A percentile compares a stretch with the other conserved stretches of the same genome.
These are phyloP conservation scores for Microctonus brassicae DNA, from an alignment of 2,888 invertebrate genomes.

Conservation along the genomic window DNA sequence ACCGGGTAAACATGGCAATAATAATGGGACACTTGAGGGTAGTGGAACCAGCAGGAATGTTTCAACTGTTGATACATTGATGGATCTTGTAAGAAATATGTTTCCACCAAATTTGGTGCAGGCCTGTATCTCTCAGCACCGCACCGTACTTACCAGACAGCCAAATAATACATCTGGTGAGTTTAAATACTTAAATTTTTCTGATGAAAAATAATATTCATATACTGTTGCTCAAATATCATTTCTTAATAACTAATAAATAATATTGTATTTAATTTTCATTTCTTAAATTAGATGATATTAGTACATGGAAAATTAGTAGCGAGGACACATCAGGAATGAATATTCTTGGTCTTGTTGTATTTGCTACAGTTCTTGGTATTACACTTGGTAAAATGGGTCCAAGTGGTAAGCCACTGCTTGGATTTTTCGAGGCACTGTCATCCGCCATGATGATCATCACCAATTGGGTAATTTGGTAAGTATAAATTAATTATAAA, in stretches of 20 bases:
- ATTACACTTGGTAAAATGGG: constrained; percentile 92
- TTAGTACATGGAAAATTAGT: constrained; percentile 76
- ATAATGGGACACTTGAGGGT: constrained; percentile 66
- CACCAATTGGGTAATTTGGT: constrained; percentile 97
- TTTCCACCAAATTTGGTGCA: constrained; percentile 93
- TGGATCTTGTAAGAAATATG: constrained; percentile 94
- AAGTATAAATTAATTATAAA: constrained; percentile 50
- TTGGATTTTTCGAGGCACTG: constrained; percentile 87
- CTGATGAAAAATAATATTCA: not conserved
- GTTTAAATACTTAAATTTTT: constrained; percentile 34
- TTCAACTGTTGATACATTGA: constrained; percentile 89
- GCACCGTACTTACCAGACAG: constrained; percentile 71
- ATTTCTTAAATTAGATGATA: constrained; percentile 46
- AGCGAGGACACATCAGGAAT: constrained; percentile 81
- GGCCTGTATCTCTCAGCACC: constrained; percentile 81
- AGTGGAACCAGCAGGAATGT: constrained; percentile 72
- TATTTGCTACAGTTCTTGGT: constrained; percentile 88
- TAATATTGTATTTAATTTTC: not conserved
- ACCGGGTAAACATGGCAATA: constrained; percentile 76
- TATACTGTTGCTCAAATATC: too few species aligned
- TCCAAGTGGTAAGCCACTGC: constrained; percentile 83
- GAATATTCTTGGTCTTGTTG: constrained; percentile 88
- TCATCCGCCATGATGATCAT: constrained; percentile 97
- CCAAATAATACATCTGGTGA: constrained; percentile 53
- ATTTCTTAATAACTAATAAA: not conserved